phyloP scores from a whole-genome alignment of 2,888 invertebrate genomes.

The Abrostola triplasia region DNA sequence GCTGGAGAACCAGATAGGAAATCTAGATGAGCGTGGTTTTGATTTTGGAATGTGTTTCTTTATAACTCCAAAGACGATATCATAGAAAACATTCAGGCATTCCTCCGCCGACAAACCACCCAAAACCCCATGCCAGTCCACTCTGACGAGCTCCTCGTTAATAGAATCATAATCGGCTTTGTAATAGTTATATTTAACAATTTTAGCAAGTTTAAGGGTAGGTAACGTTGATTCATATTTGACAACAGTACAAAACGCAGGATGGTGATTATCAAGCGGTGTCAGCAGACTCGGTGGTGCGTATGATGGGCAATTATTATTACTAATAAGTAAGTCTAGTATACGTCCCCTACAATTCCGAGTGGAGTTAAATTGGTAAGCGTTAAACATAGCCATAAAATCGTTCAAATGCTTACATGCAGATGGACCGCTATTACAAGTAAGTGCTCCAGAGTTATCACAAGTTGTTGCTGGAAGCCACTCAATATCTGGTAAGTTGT shows the following conservation, averaged over 20 bases:
- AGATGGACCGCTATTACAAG: not conserved
- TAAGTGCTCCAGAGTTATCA: not conserved
- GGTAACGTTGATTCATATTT: not conserved
- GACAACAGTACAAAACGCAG: not conserved
- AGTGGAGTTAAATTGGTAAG: not conserved
- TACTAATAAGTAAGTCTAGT: not conserved
- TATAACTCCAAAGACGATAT: not conserved
- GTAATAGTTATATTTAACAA: not conserved
- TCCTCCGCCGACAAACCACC: not conserved
- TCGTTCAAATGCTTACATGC: slow-evolving; percentile 1
- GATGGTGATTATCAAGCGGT: not conserved
- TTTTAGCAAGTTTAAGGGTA: not conserved
- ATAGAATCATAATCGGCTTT: not conserved
- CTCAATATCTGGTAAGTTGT: not conserved
- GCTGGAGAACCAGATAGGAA: slow-evolving; percentile 17
- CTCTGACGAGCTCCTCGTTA: not conserved
- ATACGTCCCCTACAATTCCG: not conserved
- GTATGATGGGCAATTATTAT: not conserved
- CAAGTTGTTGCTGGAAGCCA: not conserved
- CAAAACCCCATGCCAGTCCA: not conserved
- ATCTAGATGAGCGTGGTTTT: not conserved
- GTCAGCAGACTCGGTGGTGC: not conserved
- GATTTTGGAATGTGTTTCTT: not conserved
- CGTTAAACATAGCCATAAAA: not conserved
- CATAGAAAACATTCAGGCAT: not conserved